Evolutionary conservation across 2,888 invertebrate genomes (phyloP).

Genomic region (Thelaira solivaga): DNA sequence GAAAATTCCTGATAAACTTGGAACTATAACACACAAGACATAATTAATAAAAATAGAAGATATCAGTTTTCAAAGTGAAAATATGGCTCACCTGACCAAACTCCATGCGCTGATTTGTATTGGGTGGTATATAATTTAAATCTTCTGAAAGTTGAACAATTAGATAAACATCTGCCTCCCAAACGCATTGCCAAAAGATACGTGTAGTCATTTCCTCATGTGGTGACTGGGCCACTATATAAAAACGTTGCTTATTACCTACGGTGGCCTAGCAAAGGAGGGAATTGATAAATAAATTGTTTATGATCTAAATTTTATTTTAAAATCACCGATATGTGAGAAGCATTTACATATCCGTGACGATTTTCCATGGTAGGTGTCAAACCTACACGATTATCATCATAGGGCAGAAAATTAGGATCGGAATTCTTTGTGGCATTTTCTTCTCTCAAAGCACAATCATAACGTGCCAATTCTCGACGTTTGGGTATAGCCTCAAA

Average conservation of each 20-base stretch:
- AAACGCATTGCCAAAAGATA: slow-evolving; percentile 92
- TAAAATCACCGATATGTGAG: slow-evolving; percentile 86
- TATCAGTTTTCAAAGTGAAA: too few relatives aligned
- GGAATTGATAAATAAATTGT: not conserved
- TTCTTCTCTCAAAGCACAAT: slow-evolving; percentile 85
- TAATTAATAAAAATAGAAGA: not conserved
- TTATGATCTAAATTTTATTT: not conserved
- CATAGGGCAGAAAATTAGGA: slow-evolving; percentile 88
- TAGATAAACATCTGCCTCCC: slow-evolving; percentile 91
- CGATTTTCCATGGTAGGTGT: slow-evolving; percentile 90
- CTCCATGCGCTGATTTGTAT: slow-evolving; percentile 80
- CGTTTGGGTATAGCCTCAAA: slow-evolving; percentile 90
- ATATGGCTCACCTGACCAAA: slow-evolving; percentile 81
- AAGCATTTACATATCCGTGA: slow-evolving; percentile 94
- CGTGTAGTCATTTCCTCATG: slow-evolving; percentile 73
- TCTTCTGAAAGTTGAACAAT: slow-evolving; percentile 86
- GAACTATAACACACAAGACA: slow-evolving; percentile 77
- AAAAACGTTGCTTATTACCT: slow-evolving; percentile 89
- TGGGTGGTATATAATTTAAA: slow-evolving; percentile 81
- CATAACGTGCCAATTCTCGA: slow-evolving; percentile 83
- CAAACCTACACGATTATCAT: slow-evolving; percentile 88
- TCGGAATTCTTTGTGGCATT: slow-evolving; percentile 79
- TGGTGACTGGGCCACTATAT: slow-evolving; percentile 82
- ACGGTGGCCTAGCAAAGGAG: slow-evolving; percentile 84
- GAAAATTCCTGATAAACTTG: slow-evolving; percentile 85